Evolutionary conservation across 2,888 invertebrate species (phyloP), one percentile per base, ranked within the genome.

Genomic region (Hermodice carunculata): DNA sequence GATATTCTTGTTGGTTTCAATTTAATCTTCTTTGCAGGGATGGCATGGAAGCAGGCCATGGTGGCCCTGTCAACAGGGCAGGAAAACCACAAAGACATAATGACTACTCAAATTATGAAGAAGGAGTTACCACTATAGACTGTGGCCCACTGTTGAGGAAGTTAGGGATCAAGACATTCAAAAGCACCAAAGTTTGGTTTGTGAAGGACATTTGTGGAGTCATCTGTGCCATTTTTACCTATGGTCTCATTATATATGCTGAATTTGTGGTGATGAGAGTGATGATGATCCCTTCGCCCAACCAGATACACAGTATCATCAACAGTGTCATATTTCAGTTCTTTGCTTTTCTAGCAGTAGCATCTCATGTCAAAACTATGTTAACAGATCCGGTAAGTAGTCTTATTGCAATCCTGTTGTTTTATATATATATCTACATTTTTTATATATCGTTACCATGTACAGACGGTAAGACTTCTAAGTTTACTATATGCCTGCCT

Each of bases 321-420:
- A 92, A 95, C 85, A 92, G 92, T 3, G 88, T 93, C 37, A 85
- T 91, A 57, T 95, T 94, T 87, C 94, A 94, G 81, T 90, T 91
- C 2, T 87, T 94, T 22, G 88, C 94, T 59, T 89, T 93, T 78
- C 85, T 95, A 62, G 87, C 94, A 56, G 87, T 90, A 56, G 89
- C 92, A 86, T 90, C 94, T 6, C 95, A 95, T 85, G 80, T 92
- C 19, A 90, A 92, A 81, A 93, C 95, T 3, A 94, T 94, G 79
- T 89, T 94, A 74, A 92, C 94, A 22, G 95, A 95, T 87, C 95
- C 95, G 4, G 95, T 93, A 80, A 92, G 93, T 78, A n/a, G n/a
- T n/a, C n/a, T n/a, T n/a, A n/a, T n/a, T n/a, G n/a, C n/a, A n/a
- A n/a, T n/a, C n/a, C n/a, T n/a, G n/a, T n/a, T n/a, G n/a, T n/a